Evolutionary conservation across 2,888 invertebrate species (phyloP), one percentile per base, ranked within the genome.

Genomic region (Lepidocyrtoides sp.): DNA sequence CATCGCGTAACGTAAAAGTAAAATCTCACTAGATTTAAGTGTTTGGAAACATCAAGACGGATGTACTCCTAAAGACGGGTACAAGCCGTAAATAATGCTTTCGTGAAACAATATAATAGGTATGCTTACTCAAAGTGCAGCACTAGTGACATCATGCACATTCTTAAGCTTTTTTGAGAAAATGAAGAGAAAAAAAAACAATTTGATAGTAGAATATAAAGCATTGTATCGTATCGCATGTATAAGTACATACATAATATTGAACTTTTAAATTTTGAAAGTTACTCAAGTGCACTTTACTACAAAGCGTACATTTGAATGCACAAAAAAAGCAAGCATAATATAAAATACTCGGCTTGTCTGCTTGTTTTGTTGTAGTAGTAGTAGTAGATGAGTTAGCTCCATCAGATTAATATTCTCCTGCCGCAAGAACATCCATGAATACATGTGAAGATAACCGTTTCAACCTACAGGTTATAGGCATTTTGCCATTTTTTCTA

Each of bases 401-500:
- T 69, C 41, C 17, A 1, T 69, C 69, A 20, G 69, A 69, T 69
- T 69, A 23, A 41, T 69, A 69, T 69, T 69, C 69, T 44, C 41
- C 20, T 69, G 69, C 20, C 4, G 69, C 29, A 69, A 69, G 36
- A 69, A 41, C 41, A 69, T 69, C 41, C 69, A 44, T 69, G 23
- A 60, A 26, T 75, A 85, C 26, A 85, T 41, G 51, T 36, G 69
- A 75, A 54, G 36, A 54, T 41, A 69, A 83, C 82, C 81, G 75
- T 87, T 84, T 57, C 79, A 90, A 77, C 90, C 90, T 79, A 90
- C 84, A 85, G 57, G 90, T 90, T 90, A 84, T 84, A 90, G 90
- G 84, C 90, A 90, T 79, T 84, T 90, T 90, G 90, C 90, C 90
- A 90, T 84, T 90, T 90, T 89, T 82, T 85, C 44, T 51, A 85